Evolutionary conservation across 1,140 invertebrate species (phyloP), one percentile per base, ranked within the genome.

Genomic region (Cyclargus thomasi): DNA sequence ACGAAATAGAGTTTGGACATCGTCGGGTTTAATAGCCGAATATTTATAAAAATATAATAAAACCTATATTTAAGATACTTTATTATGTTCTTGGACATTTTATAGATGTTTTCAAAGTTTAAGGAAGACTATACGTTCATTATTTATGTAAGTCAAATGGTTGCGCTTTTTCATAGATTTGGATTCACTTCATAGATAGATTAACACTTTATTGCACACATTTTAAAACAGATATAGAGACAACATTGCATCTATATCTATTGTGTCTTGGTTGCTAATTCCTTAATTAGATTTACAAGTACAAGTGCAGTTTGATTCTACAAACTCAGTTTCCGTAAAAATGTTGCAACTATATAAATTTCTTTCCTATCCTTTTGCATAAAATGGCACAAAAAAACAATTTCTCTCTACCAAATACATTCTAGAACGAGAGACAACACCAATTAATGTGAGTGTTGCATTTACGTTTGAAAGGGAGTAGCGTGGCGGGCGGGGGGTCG

Each of bases 381-480:
- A 47, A 14, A 47, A 11, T 14, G 29, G 39, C 8, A 16, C 39
- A 4, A 47, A 47, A 47, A 8, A 14, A 3, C 6, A 2, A 14
- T 16, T 47, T 11, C 39, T 16, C 14, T 47, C 3, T 14, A 4
- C 39, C 39, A 47, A 47, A 47, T 47, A 47, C 39, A 47, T 47
- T 47, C 1, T 47, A 47, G 5, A 20, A 55, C 18, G 53, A 55
- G 16, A 55, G 16, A 20, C 53, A 55, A 55, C 18, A 55, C 53
- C n/a, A 47, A 16, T 47, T 47, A 47, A 16, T 17, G 53, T 55
- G 53, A 55, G 53, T 55, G 53, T 65, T 47, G 53, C 53, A 65
- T 47, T 65, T 65, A 53, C 21, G 64, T n/a, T 53, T 65, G 64
- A 22, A 53, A 65, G 64, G 64, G 64, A 53, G 64, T 65, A 53